These are phyloP conservation scores for Diaprepes abbreviatus DNA, from an alignment of 2,888 invertebrate species.

Conservation along the genomic window DNA sequence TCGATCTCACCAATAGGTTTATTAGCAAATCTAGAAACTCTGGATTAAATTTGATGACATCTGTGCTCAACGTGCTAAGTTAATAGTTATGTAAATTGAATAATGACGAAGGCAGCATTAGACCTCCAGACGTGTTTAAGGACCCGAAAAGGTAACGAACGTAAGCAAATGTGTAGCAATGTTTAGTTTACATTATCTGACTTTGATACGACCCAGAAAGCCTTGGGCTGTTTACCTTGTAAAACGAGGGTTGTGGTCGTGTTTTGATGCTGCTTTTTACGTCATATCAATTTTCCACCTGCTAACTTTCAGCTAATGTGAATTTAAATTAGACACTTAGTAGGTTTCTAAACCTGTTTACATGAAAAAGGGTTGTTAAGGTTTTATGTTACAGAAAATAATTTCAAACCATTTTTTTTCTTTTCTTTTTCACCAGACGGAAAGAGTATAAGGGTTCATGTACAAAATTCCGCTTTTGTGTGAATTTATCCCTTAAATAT, in stretches of 20 bases:
- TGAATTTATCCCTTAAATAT: too few relatives aligned
- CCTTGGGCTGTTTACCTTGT: constrained; percentile 5
- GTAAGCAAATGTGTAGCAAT: constrained; percentile 10
- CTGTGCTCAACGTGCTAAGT: constrained; percentile 14
- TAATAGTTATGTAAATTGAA: constrained; percentile 35
- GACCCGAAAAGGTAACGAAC: constrained; percentile 5
- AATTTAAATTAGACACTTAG: neutral
- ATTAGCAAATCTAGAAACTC: neutral
- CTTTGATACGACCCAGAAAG: constrained; percentile 11
- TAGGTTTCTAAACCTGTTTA: neutral
- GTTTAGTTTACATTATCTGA: constrained; percentile 19
- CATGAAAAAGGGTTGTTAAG: too few relatives aligned
- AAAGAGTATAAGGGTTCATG: too few relatives aligned
- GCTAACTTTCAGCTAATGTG: neutral
- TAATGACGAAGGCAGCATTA: constrained; percentile 9
- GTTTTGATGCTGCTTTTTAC: constrained; percentile 6
- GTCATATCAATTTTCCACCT: neutral
- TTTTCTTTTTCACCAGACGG: too few relatives aligned
- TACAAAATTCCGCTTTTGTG: too few relatives aligned
- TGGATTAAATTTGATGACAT: constrained; percentile 20
- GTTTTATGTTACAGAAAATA: too few relatives aligned
- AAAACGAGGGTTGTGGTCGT: neutral
- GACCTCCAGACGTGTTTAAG: constrained; percentile 13
- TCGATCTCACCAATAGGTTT: neutral
- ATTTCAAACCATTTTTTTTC: too few relatives aligned